Evolutionary conservation across 1,140 invertebrate genomes (phyloP), one percentile per base, ranked within the genome.

Genomic region (Penaeus vannamei): DNA sequence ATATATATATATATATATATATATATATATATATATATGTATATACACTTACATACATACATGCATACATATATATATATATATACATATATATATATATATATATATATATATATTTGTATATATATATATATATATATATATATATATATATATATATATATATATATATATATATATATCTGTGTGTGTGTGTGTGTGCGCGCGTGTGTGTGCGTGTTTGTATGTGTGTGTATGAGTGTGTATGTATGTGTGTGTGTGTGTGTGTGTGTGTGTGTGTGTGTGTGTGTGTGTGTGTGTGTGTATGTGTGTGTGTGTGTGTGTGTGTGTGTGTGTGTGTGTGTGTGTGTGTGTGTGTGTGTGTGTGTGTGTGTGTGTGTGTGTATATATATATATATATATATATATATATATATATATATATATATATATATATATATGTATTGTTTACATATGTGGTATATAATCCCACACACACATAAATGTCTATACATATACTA

Each of bases 1-100:
- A 69, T 69, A 69, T 69, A 69, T 5, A 69, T 69, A n/a, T 23
- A 29, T 69, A 69, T 69, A 69, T 69, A 69, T 14, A 69, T 69
- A 69, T 69, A 69, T 69, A 69, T 69, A 69, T 69, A 69, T 69
- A 69, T 69, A 69, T 69, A 69, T 69, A 69, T 69, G 29, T 69
- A 69, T 69, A 69, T 69, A 69, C 14, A 14, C 14, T 5, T 29
- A 69, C 14, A 69, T 14, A 69, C 14, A 69, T 29, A 69, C 14
- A 29, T 69, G 29, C 14, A 69, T 69, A 5, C 14, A 14, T 69
- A 69, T 69, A n/a, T 23, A 29, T 69, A 69, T 69, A 69, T n/a
- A 29, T 69, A 69, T 69, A 69, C 14, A 69, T 69, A 69, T 29
- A 69, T 14, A 29, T 69, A 69, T 69, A 14, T 69, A 14, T 69